These are phyloP conservation scores for Archips crataeganus DNA, from an alignment of 2,888 invertebrate species.

Conservation along the genomic window DNA sequence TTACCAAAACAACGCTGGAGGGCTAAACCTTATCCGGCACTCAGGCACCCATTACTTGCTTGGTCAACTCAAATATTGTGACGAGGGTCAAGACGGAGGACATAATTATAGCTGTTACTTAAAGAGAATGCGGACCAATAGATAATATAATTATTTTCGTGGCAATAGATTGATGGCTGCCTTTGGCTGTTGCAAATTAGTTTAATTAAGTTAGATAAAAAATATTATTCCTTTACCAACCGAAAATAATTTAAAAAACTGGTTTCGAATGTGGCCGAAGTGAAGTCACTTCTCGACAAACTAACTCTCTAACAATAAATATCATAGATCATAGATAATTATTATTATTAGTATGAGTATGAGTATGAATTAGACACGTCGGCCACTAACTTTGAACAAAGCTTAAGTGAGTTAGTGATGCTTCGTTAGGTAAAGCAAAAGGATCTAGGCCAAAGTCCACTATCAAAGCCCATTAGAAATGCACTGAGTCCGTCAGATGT, in stretches of 20 bases:
- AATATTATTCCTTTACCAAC: too few species aligned
- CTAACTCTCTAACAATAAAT: neutral
- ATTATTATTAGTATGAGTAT: too few species aligned
- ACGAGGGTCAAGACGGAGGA: slow-evolving; percentile 49
- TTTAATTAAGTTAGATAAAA: too few species aligned
- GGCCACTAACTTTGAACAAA: slow-evolving; percentile 1
- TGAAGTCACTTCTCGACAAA: too few species aligned
- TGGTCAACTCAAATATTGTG: slow-evolving; percentile 50
- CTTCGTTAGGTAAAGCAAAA: slow-evolving; percentile 15
- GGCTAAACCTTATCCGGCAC: slow-evolving; percentile 30
- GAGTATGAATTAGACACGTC: neutral
- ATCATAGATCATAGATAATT: slow-evolving; percentile 1
- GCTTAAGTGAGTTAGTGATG: slow-evolving; percentile 4
- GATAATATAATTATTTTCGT: neutral
- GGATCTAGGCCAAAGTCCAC: slow-evolving; percentile 8
- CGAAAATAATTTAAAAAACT: too few species aligned
- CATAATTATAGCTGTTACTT: slow-evolving; percentile 22
- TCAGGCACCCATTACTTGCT: slow-evolving; percentile 28
- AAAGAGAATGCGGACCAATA: neutral
- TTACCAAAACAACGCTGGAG: neutral
- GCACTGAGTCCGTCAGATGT: slow-evolving; percentile 3
- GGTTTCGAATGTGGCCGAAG: too few species aligned
- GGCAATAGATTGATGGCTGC: neutral
- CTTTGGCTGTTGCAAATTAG: too few species aligned
- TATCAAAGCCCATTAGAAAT: slow-evolving; percentile 22